Evolutionary conservation across 2,888 invertebrate species (phyloP).

Genomic region (Drosophila tripunctata): DNA sequence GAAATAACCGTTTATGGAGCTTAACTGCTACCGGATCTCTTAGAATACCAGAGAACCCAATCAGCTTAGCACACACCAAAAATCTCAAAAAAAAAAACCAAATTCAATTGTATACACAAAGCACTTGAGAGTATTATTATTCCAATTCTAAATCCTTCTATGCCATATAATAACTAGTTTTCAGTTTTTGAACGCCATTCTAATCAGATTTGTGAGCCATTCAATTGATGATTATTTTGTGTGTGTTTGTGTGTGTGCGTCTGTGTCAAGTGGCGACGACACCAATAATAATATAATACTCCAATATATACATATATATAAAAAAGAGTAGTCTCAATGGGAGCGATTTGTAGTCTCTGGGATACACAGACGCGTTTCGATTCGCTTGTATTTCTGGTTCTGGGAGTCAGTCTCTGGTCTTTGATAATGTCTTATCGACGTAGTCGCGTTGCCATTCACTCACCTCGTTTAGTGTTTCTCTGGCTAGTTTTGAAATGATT

Average conservation of each 20-base stretch:
- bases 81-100: constrained; percentile 1
- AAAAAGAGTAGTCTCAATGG: constrained; percentile 23
- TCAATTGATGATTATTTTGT: constrained; percentile 43
- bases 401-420: constrained; percentile 10
- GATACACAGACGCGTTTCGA: constrained; percentile 12
- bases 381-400: constrained; percentile 30
- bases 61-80: constrained; percentile 29
- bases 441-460: constrained; percentile 43
- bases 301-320: constrained; percentile 15
- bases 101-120: constrained; percentile 47
- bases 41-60: constrained; percentile 15
- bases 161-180: constrained; percentile 49
- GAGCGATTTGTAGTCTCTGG: constrained; percentile 6
- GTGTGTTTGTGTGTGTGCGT: too few relatives aligned
- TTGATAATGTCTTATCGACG: constrained; percentile 55
- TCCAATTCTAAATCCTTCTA: constrained; percentile 15
- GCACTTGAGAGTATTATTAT: constrained; percentile 49
- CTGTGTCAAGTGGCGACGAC: constrained; percentile 55
- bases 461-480: constrained; percentile 36
- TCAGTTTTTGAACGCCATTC: constrained; percentile 43
- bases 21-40: constrained; percentile 56
- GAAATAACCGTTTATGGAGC: constrained; percentile 36
- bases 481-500: constrained; percentile 53
- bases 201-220: constrained; percentile 65
- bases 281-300: constrained; percentile 41